Percentiles rank a stretch among this genome's conserved stretches.
phyloP scores from a whole-genome alignment of 1,140 invertebrate species.

The Rhynchophorus ferrugineus region DNA sequence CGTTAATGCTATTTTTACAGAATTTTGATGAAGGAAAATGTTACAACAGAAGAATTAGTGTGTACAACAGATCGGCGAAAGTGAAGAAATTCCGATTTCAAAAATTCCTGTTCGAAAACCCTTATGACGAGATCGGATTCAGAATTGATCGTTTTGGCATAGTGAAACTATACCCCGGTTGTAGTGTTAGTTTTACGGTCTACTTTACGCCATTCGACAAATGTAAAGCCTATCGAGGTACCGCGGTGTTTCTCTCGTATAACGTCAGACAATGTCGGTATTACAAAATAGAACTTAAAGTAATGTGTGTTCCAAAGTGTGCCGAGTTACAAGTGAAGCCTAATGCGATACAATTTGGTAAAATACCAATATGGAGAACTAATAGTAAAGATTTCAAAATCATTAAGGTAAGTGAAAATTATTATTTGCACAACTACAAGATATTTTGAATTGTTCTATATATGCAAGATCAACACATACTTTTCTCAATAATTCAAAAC shows the following conservation, averaged over 20 bases:
- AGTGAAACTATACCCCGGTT: conserved; percentile 16
- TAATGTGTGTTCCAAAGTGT: conserved; percentile 16
- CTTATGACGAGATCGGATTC: conserved; percentile 16
- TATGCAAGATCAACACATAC: background rate
- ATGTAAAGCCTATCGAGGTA: conserved; percentile 5
- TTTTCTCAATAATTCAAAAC: no score
- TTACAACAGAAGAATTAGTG: conserved; percentile 14
- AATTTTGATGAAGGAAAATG: conserved; percentile 3
- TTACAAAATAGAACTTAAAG: conserved; percentile 14
- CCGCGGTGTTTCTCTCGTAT: conserved; percentile 20
- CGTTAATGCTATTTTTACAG: conserved; percentile 9
- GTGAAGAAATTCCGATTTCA: conserved; percentile 17
- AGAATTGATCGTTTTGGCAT: conserved; percentile 19
- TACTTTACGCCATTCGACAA: conserved; percentile 13
- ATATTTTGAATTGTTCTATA: background rate
- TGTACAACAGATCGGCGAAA: conserved; percentile 6
- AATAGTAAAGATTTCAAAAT: conserved; percentile 7
- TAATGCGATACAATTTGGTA: conserved; percentile 19
- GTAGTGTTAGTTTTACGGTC: conserved; percentile 7
- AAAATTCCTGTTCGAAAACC: conserved; percentile 2
- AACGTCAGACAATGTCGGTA: conserved; percentile 6
- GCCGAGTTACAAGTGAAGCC: conserved; percentile 14
- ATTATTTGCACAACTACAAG: background rate
- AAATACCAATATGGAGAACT: conserved; percentile 23
- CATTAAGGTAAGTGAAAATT: conserved; percentile 12